A percentile compares a stretch with the other conserved stretches of the same genome.
phyloP scores from a whole-genome alignment of 2,113 vertebrate species.

The Ictalurus furcatus region DNA sequence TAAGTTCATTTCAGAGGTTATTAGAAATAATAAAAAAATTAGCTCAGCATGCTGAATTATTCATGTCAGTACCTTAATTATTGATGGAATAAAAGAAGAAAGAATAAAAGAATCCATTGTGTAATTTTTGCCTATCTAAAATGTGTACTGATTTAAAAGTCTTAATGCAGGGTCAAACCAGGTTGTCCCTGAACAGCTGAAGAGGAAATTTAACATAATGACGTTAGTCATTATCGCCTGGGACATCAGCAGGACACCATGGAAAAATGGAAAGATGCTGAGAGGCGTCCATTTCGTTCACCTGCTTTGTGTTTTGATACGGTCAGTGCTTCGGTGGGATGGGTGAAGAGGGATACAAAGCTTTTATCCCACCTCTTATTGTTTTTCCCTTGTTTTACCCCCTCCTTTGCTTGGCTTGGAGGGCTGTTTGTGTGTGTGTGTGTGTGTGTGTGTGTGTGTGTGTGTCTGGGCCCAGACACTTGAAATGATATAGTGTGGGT shows the following conservation, averaged over 20 bases:
- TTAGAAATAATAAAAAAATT: slow-evolving; percentile 50
- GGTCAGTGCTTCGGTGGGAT: slow-evolving; percentile 5
- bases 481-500: slow-evolving; percentile 82
- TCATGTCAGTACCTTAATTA: slow-evolving; percentile 74
- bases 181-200: slow-evolving; percentile 15
- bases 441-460: slow-evolving; percentile 39
- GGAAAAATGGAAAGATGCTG: background rate
- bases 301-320: slow-evolving; percentile 28
- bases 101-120: slow-evolving; percentile 58
- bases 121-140: slow-evolving; percentile 23
- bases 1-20: slow-evolving; percentile 55
- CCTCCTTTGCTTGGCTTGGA: slow-evolving; percentile 13
- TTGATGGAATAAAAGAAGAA: slow-evolving; percentile 71
- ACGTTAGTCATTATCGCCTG: slow-evolving; percentile 20
- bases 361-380: slow-evolving; percentile 59
- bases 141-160: slow-evolving; percentile 7
- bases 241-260: slow-evolving; percentile 18
- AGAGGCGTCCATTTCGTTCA: slow-evolving; percentile 26
- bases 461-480: slow-evolving; percentile 73
- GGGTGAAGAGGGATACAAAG: slow-evolving; percentile 20
- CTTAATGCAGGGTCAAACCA: background rate
- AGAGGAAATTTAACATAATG: slow-evolving; percentile 10
- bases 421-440: slow-evolving; percentile 41
- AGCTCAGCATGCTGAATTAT: slow-evolving; percentile 69
- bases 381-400: slow-evolving; percentile 46